These are phyloP conservation scores for Phoxinus dragarum DNA, from an alignment of 2,797 vertebrate genomes.

Conservation along the genomic window DNA sequence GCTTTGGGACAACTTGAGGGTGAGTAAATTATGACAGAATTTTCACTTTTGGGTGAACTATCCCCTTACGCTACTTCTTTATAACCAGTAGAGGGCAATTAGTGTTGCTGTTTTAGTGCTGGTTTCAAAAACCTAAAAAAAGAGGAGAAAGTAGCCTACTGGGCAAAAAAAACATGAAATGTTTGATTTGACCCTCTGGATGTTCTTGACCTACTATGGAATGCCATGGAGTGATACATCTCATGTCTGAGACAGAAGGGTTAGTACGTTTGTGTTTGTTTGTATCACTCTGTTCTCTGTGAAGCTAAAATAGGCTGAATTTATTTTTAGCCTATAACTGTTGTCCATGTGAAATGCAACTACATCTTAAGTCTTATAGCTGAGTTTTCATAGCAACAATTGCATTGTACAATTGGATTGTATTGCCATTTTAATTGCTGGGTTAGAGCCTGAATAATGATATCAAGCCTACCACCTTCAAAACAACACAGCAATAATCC, in stretches of 20 bases:
- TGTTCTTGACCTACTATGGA: neutral
- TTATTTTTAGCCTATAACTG: slow-evolving; percentile 25
- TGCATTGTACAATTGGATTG: neutral
- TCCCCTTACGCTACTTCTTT: neutral
- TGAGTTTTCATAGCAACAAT: neutral
- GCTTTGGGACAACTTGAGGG: too few relatives aligned
- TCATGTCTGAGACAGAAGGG: neutral
- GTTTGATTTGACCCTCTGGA: too few relatives aligned
- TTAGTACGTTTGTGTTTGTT: neutral
- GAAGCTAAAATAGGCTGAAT: slow-evolving; percentile 27
- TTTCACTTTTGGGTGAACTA: too few relatives aligned
- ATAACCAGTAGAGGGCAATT: slow-evolving; percentile 52
- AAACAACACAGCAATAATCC: neutral
- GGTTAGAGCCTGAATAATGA: neutral
- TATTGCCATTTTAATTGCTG: neutral
- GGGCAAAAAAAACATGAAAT: neutral
- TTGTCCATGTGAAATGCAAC: slow-evolving; percentile 3
- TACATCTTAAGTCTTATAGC: neutral
- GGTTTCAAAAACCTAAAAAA: neutral
- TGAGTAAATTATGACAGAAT: too few relatives aligned
- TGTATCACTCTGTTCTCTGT: slow-evolving; percentile 2
- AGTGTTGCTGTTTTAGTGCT: neutral
- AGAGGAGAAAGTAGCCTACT: too few relatives aligned
- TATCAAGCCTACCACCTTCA: neutral
- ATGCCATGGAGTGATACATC: neutral